Evolutionary conservation across 2,797 vertebrate species (phyloP).

Genomic region (Podarcis lilfordi): DNA sequence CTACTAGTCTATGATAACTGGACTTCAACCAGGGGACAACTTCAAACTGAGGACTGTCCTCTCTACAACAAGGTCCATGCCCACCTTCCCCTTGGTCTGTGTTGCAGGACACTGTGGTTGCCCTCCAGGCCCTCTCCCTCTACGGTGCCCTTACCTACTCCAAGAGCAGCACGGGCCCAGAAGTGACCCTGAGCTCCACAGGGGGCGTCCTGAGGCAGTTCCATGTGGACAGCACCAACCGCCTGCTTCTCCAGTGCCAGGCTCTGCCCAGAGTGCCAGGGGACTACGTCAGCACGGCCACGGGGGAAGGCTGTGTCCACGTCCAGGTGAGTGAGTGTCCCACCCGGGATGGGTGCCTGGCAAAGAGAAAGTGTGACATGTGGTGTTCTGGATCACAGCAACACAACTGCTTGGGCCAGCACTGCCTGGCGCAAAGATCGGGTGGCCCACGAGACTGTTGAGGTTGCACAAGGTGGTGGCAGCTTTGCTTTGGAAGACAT

Average conservation of each 20-base stretch:
- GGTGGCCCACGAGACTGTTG: background rate
- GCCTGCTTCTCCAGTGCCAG: constrained; percentile 62
- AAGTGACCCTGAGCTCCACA: constrained; percentile 49
- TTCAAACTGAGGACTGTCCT: too few relatives aligned
- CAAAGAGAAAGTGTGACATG: background rate
- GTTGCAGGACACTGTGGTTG: constrained; percentile 68
- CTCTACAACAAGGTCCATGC: too few relatives aligned
- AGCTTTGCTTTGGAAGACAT: too few relatives aligned
- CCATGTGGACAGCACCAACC: constrained; percentile 58
- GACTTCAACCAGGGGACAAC: too few relatives aligned
- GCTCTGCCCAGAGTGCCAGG: constrained; percentile 56
- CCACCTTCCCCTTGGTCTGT: too few relatives aligned
- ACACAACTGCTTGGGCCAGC: too few relatives aligned
- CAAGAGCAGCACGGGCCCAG: background rate
- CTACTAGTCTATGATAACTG: too few relatives aligned
- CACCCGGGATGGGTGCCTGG: background rate
- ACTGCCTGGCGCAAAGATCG: background rate
- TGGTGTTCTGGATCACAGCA: background rate
- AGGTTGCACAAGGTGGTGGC: background rate
- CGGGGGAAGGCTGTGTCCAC: constrained; percentile 60
- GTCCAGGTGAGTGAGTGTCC: constrained; percentile 61
- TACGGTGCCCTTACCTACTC: constrained; percentile 58
- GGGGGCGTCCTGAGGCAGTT: constrained; percentile 22
- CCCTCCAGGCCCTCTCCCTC: constrained; percentile 59
- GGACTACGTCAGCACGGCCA: constrained; percentile 23